Percentiles rank a stretch among this genome's conserved stretches.
These are phyloP conservation scores for Pangasius macronema DNA, from an alignment of 2,797 vertebrate species.

Conservation along the genomic window DNA sequence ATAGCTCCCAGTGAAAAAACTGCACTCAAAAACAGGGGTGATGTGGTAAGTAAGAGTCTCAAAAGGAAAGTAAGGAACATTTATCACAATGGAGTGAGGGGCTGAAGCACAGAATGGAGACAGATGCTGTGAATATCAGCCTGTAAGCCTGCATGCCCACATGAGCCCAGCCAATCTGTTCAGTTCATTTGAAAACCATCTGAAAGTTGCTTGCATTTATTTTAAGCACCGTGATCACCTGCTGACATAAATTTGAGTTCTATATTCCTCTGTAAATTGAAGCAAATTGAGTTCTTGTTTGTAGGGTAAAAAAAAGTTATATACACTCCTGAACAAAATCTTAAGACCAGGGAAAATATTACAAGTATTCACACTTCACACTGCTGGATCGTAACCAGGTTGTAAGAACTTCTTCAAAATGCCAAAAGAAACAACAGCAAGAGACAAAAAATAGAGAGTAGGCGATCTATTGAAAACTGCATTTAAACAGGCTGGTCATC, in stretches of 20 bases:
- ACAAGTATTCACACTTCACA: no score
- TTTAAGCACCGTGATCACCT: neutral
- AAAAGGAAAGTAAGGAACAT: neutral
- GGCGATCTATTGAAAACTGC: no score
- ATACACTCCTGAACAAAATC: no score
- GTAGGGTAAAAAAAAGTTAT: neutral
- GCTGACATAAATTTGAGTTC: neutral
- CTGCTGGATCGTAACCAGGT: no score
- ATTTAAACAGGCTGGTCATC: no score
- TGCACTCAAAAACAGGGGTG: neutral
- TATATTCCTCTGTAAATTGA: neutral
- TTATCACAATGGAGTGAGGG: neutral
- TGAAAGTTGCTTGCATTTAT: neutral
- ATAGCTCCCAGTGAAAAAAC: neutral
- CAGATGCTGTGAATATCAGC: constrained; percentile 7
- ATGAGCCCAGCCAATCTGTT: constrained; percentile 10
- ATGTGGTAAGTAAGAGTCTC: neutral
- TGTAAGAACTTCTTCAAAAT: no score
- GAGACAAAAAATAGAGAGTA: no score
- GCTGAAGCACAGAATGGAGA: constrained; percentile 3
- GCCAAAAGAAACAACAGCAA: no score
- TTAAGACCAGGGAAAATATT: no score
- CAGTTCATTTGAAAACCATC: neutral
- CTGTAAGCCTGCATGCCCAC: neutral
- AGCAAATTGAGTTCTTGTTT: neutral